phyloP scores from a whole-genome alignment of 2,888 invertebrate species.

The Miltochrista miniata region DNA sequence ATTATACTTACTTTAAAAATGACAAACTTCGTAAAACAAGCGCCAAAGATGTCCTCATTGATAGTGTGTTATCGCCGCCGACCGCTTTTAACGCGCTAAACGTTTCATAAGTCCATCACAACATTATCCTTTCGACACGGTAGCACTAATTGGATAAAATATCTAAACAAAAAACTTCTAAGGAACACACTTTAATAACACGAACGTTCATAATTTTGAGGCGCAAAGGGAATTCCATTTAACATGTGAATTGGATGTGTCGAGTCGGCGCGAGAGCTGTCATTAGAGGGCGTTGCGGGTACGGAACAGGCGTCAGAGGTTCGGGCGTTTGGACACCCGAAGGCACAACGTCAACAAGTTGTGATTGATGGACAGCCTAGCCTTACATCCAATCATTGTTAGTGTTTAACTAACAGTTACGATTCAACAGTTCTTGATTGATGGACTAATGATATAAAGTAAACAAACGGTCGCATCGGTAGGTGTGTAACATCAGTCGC shows the following conservation, averaged over 20 bases:
- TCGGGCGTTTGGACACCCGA: conserved; percentile 47
- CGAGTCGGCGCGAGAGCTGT: conserved; percentile 67
- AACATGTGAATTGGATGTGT: conserved; percentile 82
- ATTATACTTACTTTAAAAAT: too few relatives aligned
- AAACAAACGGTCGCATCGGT: conserved; percentile 67
- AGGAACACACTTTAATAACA: conserved; percentile 81
- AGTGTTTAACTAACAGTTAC: conserved; percentile 80
- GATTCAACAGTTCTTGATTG: conserved; percentile 79
- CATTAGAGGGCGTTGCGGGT: conserved; percentile 58
- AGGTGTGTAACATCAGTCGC: conserved; percentile 59
- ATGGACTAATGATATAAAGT: conserved; percentile 82
- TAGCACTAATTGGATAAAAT: conserved; percentile 83
- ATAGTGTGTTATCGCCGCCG: conserved; percentile 52
- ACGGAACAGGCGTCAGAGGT: conserved; percentile 30
- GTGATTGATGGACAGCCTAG: conserved; percentile 74
- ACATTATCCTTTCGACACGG: conserved; percentile 84
- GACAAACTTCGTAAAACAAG: conserved; percentile 6
- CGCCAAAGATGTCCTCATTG: conserved; percentile 27
- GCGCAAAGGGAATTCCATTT: conserved; percentile 80
- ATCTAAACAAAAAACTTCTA: conserved; percentile 73
- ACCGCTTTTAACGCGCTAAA: conserved; percentile 76
- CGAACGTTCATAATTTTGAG: conserved; percentile 72
- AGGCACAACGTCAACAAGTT: conserved; percentile 55
- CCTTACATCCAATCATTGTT: conserved; percentile 68
- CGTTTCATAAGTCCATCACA: conserved; percentile 73